These are phyloP conservation scores for Ophioninae sp. DNA, from an alignment of 2,888 invertebrate genomes.

Conservation along the genomic window DNA sequence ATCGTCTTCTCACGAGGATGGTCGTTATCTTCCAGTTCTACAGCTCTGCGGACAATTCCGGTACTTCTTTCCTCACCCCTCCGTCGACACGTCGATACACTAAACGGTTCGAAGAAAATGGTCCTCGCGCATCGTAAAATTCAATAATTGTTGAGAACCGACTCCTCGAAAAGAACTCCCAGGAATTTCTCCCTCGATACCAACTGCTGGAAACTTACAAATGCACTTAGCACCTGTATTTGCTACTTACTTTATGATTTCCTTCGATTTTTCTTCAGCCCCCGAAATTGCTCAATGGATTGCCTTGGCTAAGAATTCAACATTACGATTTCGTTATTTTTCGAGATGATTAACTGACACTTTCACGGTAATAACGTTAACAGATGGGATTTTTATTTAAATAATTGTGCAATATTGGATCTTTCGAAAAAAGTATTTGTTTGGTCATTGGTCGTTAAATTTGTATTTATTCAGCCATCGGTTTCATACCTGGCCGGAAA, in stretches of 20 bases:
- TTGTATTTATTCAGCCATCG: no score
- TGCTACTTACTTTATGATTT: background rate
- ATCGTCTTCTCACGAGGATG: background rate
- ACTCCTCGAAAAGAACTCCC: background rate
- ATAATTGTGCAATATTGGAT: no score
- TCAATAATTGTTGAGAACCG: slow-evolving; percentile 27
- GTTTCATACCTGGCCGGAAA: no score
- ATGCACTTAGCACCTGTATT: no score
- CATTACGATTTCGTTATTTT: background rate
- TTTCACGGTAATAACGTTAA: no score
- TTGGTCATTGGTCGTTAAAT: no score
- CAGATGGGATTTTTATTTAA: no score
- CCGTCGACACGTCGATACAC: background rate
- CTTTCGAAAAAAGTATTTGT: no score
- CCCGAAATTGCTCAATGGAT: background rate
- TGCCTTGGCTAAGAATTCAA: background rate
- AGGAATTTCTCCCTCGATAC: background rate
- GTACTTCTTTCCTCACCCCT: background rate
- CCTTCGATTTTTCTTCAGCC: background rate
- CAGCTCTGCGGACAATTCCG: slow-evolving; percentile 3
- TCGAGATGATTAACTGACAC: no score
- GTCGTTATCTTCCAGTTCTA: slow-evolving; percentile 13
- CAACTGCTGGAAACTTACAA: background rate
- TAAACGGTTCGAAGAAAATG: slow-evolving; percentile 18
- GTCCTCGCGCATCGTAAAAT: slow-evolving; percentile 22